Evolutionary conservation across 2,888 invertebrate species (phyloP).

Genomic region (Sussaba pulchella): DNA sequence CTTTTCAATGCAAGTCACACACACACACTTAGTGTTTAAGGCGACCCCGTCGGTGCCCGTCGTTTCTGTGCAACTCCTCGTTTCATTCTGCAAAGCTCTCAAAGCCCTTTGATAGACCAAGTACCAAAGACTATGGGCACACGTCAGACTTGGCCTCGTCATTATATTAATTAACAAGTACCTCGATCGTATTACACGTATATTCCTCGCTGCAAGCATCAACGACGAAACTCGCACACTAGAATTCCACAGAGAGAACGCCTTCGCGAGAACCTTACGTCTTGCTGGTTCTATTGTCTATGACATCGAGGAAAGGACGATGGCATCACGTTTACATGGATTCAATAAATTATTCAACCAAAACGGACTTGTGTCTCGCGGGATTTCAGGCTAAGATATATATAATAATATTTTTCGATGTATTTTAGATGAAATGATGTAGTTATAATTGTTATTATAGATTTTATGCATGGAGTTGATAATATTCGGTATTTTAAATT

Average conservation of each 20-base stretch:
- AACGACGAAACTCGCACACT: not conserved
- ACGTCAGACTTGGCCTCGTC: conserved; percentile 18
- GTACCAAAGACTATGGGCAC: conserved; percentile 21
- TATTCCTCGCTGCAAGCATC: not conserved
- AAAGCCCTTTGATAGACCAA: conserved; percentile 35
- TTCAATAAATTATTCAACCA: not conserved
- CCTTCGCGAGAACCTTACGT: conserved; percentile 22
- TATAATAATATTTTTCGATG: too few species aligned
- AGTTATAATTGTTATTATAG: too few species aligned
- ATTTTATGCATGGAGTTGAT: too few species aligned
- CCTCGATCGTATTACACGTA: not conserved
- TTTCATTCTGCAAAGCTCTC: conserved; percentile 14
- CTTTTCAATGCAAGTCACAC: conserved; percentile 8
- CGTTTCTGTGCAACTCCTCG: not conserved
- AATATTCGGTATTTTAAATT: too few species aligned
- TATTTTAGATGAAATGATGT: too few species aligned
- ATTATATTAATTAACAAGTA: conserved; percentile 39
- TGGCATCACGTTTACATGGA: not conserved
- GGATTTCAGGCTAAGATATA: too few species aligned
- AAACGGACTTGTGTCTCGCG: not conserved
- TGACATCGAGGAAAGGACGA: not conserved
- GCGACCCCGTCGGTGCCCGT: not conserved
- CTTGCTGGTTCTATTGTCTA: not conserved
- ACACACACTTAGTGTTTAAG: not conserved
- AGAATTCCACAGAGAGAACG: conserved; percentile 12